phyloP scores from a whole-genome alignment of 2,113 vertebrate species.

The Emydocephalus ijimae region DNA sequence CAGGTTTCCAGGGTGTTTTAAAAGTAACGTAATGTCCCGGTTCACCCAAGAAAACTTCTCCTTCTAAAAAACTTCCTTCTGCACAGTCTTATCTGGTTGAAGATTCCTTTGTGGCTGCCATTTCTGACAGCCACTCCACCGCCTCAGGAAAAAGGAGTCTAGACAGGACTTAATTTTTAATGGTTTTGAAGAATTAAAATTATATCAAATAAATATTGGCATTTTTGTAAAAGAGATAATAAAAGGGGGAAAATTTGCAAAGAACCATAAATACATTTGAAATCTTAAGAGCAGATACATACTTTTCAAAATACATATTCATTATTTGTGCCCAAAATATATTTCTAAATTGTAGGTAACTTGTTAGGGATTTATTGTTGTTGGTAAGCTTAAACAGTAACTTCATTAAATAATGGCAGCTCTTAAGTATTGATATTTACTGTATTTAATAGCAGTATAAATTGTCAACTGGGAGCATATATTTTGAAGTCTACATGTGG shows the following conservation, averaged over 20 bases:
- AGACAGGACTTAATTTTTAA: background rate
- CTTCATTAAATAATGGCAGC: background rate
- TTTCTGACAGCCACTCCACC: too few relatives aligned
- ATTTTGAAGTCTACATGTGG: background rate
- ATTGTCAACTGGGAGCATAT: background rate
- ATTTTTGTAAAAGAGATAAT: background rate
- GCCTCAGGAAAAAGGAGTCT: too few relatives aligned
- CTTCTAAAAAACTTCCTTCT: too few relatives aligned
- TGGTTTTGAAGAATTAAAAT: background rate
- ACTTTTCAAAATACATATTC: background rate
- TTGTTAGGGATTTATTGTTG: background rate
- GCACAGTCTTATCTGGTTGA: too few relatives aligned
- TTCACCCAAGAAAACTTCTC: too few relatives aligned
- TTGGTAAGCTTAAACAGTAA: background rate
- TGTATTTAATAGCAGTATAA: background rate
- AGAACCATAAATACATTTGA: background rate
- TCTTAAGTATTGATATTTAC: background rate
- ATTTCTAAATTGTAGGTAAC: background rate
- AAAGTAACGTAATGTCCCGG: too few relatives aligned
- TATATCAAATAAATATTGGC: background rate
- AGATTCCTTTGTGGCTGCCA: too few relatives aligned
- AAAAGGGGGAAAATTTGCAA: background rate
- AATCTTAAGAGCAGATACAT: background rate
- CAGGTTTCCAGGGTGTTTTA: too few relatives aligned
- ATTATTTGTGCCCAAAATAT: background rate